These are phyloP conservation scores for Athrips mouffetella DNA, from an alignment of 2,888 invertebrate species.

Conservation along the genomic window DNA sequence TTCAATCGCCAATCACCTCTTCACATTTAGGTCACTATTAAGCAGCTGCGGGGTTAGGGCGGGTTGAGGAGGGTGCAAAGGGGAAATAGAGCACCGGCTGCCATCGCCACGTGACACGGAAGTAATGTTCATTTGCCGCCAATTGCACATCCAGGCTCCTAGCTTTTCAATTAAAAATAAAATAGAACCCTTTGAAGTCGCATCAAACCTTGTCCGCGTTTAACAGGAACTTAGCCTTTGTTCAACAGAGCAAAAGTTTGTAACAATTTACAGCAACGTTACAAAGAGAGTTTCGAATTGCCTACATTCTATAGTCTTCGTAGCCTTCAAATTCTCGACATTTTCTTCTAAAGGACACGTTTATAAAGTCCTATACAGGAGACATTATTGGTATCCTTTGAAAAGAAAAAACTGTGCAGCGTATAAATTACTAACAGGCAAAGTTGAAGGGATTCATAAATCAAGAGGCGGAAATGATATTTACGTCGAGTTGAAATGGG, in stretches of 20 bases:
- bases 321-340: not conserved
- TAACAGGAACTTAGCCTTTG: too few species aligned
- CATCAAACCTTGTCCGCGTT: too few species aligned
- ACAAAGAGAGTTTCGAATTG: conserved; percentile 2
- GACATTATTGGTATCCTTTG: conserved; percentile 2
- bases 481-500: conserved; percentile 26
- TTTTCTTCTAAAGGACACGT: not conserved
- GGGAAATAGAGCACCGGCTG: conserved; percentile 22
- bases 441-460: conserved; percentile 22
- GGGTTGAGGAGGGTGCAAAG: conserved; percentile 5
- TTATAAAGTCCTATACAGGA: not conserved
- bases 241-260: too few species aligned
- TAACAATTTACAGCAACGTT: too few species aligned
- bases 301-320: not conserved
- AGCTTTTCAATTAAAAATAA: conserved; percentile 3
- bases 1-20: conserved; percentile 7
- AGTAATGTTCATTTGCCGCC: conserved; percentile 39
- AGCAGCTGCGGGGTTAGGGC: not conserved
- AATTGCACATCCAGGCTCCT: conserved; percentile 28
- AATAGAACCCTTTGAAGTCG: not conserved
- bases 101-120: conserved; percentile 26
- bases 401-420: conserved; percentile 7
- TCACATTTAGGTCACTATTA: conserved; percentile 5
- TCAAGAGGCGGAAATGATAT: conserved; percentile 33
- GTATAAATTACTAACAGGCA: conserved; percentile 25